A percentile compares a stretch with the other conserved stretches of the same genome.
Conservation (phyloP, 64 coral and sea anemone species). For the Stichodactyla mertensii region DNA sequence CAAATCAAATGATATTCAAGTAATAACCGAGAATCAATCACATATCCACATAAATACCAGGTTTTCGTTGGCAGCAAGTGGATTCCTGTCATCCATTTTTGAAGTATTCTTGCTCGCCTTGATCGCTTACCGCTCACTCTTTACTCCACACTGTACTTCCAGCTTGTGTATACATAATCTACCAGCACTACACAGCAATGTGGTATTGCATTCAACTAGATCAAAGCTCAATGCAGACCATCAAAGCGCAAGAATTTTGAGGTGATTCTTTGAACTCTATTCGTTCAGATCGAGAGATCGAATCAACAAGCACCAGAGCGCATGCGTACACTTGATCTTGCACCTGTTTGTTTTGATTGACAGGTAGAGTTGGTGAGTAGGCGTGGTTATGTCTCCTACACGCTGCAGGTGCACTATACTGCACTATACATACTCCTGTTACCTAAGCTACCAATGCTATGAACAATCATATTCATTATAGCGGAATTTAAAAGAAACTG, state of each 20-base stretch:
- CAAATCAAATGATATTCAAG: not conserved
- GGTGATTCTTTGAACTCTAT: not conserved
- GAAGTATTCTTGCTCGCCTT: conserved; percentile 13
- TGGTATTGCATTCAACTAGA: not conserved
- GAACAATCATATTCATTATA: no score
- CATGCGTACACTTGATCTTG: conserved; percentile 8
- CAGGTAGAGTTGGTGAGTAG: not conserved
- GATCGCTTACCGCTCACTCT: not conserved
- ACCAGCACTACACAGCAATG: not conserved
- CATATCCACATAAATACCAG: conserved; percentile 74
- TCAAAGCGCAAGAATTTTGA: not conserved
- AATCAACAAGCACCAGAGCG: conserved; percentile 6
- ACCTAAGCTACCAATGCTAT: not conserved
- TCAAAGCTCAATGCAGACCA: not conserved
- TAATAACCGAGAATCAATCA: not conserved
- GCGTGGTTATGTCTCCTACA: not conserved
- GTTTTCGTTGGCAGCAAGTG: conserved; percentile 81
- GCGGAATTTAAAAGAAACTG: not conserved
- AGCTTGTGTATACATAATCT: not conserved
- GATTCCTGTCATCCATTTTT: conserved; percentile 85
- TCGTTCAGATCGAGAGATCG: not conserved
- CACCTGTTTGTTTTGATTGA: conserved; percentile 36
- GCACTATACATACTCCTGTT: not conserved
- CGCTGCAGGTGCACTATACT: conserved; percentile 1
- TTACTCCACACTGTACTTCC: not conserved